Evolutionary conservation across 2,113 vertebrate genomes (phyloP), one percentile per base, ranked within the genome.

Genomic region (Amblyopsis rosae): DNA sequence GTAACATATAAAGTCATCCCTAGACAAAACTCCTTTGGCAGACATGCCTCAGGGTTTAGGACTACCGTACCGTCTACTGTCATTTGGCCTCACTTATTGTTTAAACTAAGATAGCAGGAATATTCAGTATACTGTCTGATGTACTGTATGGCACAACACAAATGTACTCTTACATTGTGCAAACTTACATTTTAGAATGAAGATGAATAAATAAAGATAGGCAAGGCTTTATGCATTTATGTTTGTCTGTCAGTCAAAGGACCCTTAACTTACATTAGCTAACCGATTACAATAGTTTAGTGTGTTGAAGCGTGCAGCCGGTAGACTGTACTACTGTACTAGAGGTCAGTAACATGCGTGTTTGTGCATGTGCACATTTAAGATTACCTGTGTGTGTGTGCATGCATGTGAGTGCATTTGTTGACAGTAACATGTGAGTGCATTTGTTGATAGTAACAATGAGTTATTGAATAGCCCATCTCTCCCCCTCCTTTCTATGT

Each of bases 281-380:
- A 8, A 65, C 75, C 62, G 79, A 85, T 81, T 80, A 85, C 73
- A 65, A 58, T 71, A 72, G 68, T 79, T 73, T 19, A 70, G 75
- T 73, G 77, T 78, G 59, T 76, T 70, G 69, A 54, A 69, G 73
- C 69, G 70, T 67, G 46, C 65, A 46, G 69, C 32, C 70, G 60
- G 17, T 58, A 77, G 16, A 79, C 47, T 13, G 46, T 65, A 70
- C 69, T 67, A 67, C 59, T 9, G 12, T 68, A 58, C 10, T 17
- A 11, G 59, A 56, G 49, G 65, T 58, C 56, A 58, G 62, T 63
- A 64, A 62, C 46, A 50, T 55, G 62, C 32, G 6, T 49, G 48
- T 41, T 57, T 65, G 59, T 64, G 51, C 15, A 35, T 16, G 49
- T 49, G 75, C 67, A 19, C 50, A 63, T 49, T 41, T 5, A 33